Conservation (phyloP, 2,797 vertebrate species). For the Arnoldichthys spilopterus region DNA sequence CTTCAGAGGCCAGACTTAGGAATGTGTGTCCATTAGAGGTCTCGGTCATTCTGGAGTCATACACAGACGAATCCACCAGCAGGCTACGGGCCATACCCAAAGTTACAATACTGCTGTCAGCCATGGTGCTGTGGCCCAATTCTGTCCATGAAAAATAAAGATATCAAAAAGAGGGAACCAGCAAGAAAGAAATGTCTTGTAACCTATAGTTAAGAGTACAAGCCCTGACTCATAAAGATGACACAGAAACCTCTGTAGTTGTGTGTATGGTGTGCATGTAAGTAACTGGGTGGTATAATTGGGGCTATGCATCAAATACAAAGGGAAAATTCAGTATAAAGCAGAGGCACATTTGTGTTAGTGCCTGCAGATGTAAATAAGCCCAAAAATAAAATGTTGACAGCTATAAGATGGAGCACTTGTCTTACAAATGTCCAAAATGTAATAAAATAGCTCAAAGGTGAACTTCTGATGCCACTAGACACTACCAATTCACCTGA, state of each 20-base stretch:
- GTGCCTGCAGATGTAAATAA: not conserved
- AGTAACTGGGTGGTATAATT: not conserved
- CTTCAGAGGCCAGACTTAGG: constrained; percentile 71
- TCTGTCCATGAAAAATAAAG: constrained; percentile 67
- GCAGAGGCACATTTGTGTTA: not conserved
- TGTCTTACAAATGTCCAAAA: too few species aligned
- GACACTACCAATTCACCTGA: too few species aligned
- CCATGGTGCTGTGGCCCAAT: constrained; percentile 78
- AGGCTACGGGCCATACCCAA: constrained; percentile 82
- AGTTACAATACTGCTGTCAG: constrained; percentile 85
- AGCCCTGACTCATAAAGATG: constrained; percentile 15
- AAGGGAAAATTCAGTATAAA: not conserved
- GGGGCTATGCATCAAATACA: too few species aligned
- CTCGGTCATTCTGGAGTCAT: constrained; percentile 88
- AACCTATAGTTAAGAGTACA: not conserved
- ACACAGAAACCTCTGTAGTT: not conserved
- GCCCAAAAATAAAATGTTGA: not conserved
- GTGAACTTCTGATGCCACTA: too few species aligned
- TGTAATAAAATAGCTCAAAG: too few species aligned
- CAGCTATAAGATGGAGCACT: too few species aligned
- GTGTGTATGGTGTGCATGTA: not conserved
- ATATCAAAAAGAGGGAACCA: constrained; percentile 49
- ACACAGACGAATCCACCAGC: constrained; percentile 89
- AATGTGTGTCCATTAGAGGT: constrained; percentile 85
- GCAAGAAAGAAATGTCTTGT: constrained; percentile 27